Percentiles rank a stretch among this genome's conserved stretches.
These are phyloP conservation scores for Brachyistius frenatus DNA, from an alignment of 2,113 vertebrate species.

Conservation along the genomic window DNA sequence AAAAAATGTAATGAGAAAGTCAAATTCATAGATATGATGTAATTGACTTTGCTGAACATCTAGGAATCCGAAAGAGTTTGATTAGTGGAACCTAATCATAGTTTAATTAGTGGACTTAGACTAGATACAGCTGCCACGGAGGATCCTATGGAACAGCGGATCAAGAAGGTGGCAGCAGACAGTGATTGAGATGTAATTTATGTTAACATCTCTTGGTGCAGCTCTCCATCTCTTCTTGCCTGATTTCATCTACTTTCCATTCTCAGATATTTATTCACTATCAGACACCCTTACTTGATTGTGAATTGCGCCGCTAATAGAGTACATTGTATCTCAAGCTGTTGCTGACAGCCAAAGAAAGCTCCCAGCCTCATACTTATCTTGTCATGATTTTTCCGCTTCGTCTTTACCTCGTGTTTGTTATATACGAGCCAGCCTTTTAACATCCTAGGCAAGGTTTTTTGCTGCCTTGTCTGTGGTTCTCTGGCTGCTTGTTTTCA, in stretches of 20 bases:
- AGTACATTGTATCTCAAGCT: conserved; percentile 58
- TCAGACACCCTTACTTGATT: conserved; percentile 56
- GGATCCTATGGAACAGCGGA: conserved; percentile 31
- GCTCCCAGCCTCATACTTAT: conserved; percentile 52
- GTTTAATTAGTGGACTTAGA: conserved; percentile 83
- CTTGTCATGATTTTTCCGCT: conserved; percentile 41
- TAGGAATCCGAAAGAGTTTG: conserved; percentile 79
- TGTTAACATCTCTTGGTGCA: conserved; percentile 53
- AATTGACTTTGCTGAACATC: conserved; percentile 85
- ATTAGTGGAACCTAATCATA: conserved; percentile 82
- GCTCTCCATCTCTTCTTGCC: conserved; percentile 47
- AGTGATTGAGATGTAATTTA: conserved; percentile 68
- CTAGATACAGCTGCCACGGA: conserved; percentile 52
- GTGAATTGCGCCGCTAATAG: conserved; percentile 59
- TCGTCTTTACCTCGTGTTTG: conserved; percentile 56
- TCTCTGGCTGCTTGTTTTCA: conserved; percentile 37
- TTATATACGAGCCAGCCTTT: conserved; percentile 38
- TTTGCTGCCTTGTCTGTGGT: conserved; percentile 16
- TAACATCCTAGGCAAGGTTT: conserved; percentile 29
- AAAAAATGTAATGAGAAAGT: conserved; percentile 83
- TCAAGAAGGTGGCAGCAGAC: conserved; percentile 55
- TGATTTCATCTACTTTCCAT: conserved; percentile 60
- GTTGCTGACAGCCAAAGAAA: conserved; percentile 51
- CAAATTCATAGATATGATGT: conserved; percentile 84
- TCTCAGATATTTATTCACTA: conserved; percentile 55